Percentiles rank a stretch among this genome's conserved stretches.
Conservation (phyloP, 2,888 invertebrate genomes). For the Minunthozetes semirufus region DNA sequence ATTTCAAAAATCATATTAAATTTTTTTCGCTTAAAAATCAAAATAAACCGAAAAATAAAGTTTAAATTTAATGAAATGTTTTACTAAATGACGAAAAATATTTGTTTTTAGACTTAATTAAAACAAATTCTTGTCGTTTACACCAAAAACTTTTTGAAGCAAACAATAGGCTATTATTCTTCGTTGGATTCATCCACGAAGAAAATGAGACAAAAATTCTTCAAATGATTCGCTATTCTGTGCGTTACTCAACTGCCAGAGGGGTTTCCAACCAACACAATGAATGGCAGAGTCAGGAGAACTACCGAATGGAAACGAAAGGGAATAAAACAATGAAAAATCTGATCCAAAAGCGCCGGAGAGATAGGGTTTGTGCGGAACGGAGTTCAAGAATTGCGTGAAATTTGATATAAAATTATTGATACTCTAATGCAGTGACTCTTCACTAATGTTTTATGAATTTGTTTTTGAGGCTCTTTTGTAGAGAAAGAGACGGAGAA, state of each 20-base stretch:
- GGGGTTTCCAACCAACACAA: not conserved
- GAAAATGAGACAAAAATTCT: slow-evolving; percentile 8
- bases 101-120: no score
- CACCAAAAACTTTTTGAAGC: no score
- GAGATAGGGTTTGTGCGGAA: not conserved
- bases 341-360: not conserved
- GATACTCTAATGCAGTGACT: not conserved
- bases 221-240: slow-evolving; percentile 14
- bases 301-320: not conserved
- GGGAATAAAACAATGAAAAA: slow-evolving; percentile 12
- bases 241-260: not conserved
- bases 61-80: no score
- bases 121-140: no score
- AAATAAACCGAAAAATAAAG: no score
- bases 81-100: no score
- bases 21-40: no score
- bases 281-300: not conserved
- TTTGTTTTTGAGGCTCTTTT: not conserved
- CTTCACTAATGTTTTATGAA: not conserved
- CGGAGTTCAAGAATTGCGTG: not conserved
- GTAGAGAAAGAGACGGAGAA: not conserved
- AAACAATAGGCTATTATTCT: not conserved
- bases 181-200: not conserved
- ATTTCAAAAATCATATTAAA: no score
- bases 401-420: slow-evolving; percentile 7